Percentiles rank a stretch among this genome's conserved stretches.
These are phyloP conservation scores for Caenorhabditis remanei DNA, from an alignment of 1,140 invertebrate species.

Conservation along the genomic window DNA sequence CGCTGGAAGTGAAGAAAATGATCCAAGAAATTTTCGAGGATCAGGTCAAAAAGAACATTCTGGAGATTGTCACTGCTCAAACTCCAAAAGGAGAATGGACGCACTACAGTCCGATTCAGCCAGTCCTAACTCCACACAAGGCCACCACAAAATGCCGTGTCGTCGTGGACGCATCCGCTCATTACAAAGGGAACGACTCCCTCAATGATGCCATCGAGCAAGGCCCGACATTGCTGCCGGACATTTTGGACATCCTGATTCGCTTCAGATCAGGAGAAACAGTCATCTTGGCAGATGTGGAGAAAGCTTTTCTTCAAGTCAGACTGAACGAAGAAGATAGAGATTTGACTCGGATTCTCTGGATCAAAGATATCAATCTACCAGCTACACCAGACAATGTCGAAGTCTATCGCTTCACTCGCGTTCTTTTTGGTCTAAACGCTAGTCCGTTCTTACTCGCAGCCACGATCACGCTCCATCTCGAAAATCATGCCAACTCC, in stretches of 20 bases:
- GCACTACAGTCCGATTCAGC: conserved; percentile 79
- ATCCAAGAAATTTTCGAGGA: neutral
- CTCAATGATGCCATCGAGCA: conserved; percentile 75
- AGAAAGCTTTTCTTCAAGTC: conserved; percentile 68
- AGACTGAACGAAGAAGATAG: conserved; percentile 61
- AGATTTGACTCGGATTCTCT: conserved; percentile 65
- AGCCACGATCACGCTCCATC: conserved; percentile 60
- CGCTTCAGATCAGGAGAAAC: conserved; percentile 57
- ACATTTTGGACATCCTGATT: conserved; percentile 57
- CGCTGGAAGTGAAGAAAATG: neutral
- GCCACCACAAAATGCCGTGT: conserved; percentile 73
- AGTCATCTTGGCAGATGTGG: conserved; percentile 61
- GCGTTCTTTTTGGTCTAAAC: conserved; percentile 65
- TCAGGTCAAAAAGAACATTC: neutral
- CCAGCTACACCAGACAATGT: conserved; percentile 60
- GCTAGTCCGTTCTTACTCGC: conserved; percentile 59
- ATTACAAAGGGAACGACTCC: conserved; percentile 69
- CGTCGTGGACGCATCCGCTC: conserved; percentile 78
- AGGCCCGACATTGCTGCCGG: conserved; percentile 57
- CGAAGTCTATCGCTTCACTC: conserved; percentile 44
- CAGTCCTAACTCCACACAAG: conserved; percentile 73
- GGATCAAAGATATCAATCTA: conserved; percentile 61
- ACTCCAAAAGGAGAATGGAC: neutral
- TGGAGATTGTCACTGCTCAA: neutral
- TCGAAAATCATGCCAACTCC: neutral